These are phyloP conservation scores for Zosterops borbonicus DNA, from an alignment of 2,113 vertebrate species.

Conservation along the genomic window DNA sequence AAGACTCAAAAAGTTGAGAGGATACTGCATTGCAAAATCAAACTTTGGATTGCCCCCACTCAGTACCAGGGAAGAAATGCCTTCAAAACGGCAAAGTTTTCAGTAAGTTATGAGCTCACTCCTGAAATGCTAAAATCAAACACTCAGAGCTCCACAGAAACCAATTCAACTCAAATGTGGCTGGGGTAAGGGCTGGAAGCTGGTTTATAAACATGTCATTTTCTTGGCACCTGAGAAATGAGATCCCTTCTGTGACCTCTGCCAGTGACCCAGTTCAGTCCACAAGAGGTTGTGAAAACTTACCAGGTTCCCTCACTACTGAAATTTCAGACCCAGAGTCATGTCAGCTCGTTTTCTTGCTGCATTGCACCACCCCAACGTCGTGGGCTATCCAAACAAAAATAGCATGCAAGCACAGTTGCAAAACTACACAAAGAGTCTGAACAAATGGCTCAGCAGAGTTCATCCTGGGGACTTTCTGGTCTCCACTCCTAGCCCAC, in stretches of 20 bases:
- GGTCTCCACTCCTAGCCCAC: background rate
- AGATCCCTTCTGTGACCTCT: background rate
- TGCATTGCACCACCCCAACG: background rate
- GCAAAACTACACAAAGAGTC: background rate
- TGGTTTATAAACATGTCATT: background rate
- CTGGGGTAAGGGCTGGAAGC: background rate
- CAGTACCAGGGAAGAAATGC: background rate
- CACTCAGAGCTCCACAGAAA: background rate
- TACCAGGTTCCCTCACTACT: background rate
- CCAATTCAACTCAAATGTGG: background rate
- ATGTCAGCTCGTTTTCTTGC: background rate
- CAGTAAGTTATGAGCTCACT: background rate
- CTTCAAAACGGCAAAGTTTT: background rate
- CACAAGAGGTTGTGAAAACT: background rate
- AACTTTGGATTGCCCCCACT: background rate
- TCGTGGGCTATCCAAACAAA: background rate
- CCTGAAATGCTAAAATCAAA: background rate
- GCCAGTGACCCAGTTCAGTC: background rate
- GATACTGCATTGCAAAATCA: background rate
- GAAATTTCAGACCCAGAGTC: background rate
- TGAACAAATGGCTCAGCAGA: background rate
- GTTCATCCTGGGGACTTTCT: background rate
- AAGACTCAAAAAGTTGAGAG: background rate
- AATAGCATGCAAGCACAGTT: background rate
- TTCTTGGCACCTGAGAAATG: background rate